Base-by-base conservation (phyloP, 2,888 invertebrate genomes). In the Noctua janthina region DNA sequence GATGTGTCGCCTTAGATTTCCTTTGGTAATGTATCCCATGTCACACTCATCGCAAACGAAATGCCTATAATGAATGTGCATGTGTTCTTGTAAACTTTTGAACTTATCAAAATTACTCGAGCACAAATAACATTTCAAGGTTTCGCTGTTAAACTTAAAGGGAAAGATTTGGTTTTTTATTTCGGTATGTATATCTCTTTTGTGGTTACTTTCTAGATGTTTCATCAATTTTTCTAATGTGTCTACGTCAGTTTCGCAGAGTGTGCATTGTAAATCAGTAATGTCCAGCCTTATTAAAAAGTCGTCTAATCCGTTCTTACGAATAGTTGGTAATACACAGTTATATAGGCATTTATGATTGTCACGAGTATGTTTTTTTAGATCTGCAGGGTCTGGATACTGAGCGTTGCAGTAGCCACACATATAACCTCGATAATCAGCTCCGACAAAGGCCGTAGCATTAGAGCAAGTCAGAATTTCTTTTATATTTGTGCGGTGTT, bases 121-220 rank as follows among this genome's bases (percentile, higher is more conserved):
- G 15, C 83, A 80, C 15, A 82, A 0, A 17, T 11, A 80, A 51
- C 67, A 80, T 59, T 15, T 75, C n/a, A 80, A 5, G 1, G 15
- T 76, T 5, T 82, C 67, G 35, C 43, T 35, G 4, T 17, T 6
- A 64, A 94, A 93, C 70, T 92, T 92, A 39, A 93, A 92, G 0
- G 93, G 90, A 0, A 93, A 79, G 6, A 94, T 91, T 64, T 92
- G 93, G 29, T 92, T 93, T 46, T 93, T 92, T 4, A 94, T 83
- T 68, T 92, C 92, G 0, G 82, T 89, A 69, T 91, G 90, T 5
- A 94, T 78, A 5, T 51, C 80, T 75, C 90, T 93, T 0, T 90
- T 74, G 78, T 95, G 95, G 0, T 68, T 79, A 2, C 66, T 17
- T 46, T 78, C 66, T 11, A 90, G 70, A 76, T 90, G 90, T 11